Evolutionary conservation across 2,797 vertebrate genomes (phyloP), one percentile per base, ranked within the genome.

Genomic region (Leptatherina wallacei): DNA sequence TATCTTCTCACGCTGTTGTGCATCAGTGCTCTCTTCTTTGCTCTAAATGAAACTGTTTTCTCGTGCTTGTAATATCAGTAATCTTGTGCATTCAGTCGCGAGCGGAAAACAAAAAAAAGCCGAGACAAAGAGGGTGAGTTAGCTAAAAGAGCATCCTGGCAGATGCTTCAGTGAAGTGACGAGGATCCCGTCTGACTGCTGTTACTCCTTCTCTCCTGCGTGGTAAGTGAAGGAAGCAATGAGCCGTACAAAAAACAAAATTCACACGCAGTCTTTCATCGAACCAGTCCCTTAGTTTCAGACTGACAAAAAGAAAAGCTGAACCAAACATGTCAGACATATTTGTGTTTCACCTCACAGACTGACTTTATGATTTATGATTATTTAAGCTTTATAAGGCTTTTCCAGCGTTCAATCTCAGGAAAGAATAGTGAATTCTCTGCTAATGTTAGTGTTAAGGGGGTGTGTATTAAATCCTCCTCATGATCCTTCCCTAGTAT

Each of bases 31-130:
- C 89, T 83, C 83, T 82, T 91, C 89, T 83, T 85, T 71, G 62
- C 78, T 84, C 80, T 84, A 88, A 89, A 90, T 87, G 75, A 85
- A 90, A 91, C 89, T 72, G 87, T 86, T 91, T 91, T 91, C 84
- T 89, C 84, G 76, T 88, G 85, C 85, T 85, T 78, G 80, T 87
- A 84, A 89, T 90, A 88, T 92, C 88, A 85, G 85, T 89, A 81
- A 89, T 91, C 81, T 86, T 44, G 75, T 84, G 78, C 81, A 83
- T 89, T 90, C 84, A 91, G 84, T 85, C 76, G 83, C 77, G 74
- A 80, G 81, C 24, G 64, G 70, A 73, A 88, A 90, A 86, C 79
- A 83, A 87, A 64, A 59, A 47, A 79, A 67, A 69, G 40, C 4
- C 29, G 27, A 75, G 74, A 77, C 75, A 83, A 75, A 85, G 77